These are phyloP conservation scores for Drosophila fungiperda DNA, from an alignment of 2,888 invertebrate species.

Conservation along the genomic window DNA sequence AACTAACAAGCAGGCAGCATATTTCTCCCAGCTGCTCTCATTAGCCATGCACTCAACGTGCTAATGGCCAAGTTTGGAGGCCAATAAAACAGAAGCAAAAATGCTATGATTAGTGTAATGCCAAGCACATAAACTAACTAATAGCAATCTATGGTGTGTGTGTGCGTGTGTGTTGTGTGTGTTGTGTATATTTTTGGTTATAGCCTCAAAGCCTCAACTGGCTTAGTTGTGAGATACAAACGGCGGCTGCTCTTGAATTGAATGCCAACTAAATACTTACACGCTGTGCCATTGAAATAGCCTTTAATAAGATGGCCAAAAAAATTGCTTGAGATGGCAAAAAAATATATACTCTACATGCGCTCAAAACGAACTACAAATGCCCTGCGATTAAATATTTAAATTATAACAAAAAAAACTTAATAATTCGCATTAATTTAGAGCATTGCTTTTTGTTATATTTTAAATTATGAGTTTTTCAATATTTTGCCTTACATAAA, in stretches of 20 bases:
- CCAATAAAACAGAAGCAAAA: constrained; percentile 63
- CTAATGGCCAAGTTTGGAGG: constrained; percentile 58
- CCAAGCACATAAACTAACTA: constrained; percentile 57
- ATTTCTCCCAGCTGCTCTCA: constrained; percentile 47
- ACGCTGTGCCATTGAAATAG: constrained; percentile 35
- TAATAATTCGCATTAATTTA: too few species aligned
- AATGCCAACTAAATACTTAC: constrained; percentile 57
- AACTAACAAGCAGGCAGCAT: constrained; percentile 34
- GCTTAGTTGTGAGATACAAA: constrained; percentile 32
- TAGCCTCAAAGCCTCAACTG: constrained; percentile 8
- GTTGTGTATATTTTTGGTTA: constrained; percentile 21
- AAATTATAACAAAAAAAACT: too few species aligned
- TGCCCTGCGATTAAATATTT: not conserved
- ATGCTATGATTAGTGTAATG: constrained; percentile 74
- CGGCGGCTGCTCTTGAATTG: constrained; percentile 32
- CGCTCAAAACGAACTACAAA: not conserved
- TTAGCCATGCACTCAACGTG: constrained; percentile 70
- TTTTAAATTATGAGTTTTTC: not conserved
- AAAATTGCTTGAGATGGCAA: constrained; percentile 62
- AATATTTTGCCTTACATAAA: not conserved
- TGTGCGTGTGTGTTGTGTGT: constrained; percentile 4
- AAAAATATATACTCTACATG: constrained; percentile 34
- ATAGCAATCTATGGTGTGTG: constrained; percentile 17
- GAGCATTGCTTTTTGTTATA: too few species aligned
- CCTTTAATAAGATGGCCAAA: constrained; percentile 44